These are phyloP conservation scores for Suillia variegata DNA, from an alignment of 2,888 invertebrate species.

Conservation along the genomic window DNA sequence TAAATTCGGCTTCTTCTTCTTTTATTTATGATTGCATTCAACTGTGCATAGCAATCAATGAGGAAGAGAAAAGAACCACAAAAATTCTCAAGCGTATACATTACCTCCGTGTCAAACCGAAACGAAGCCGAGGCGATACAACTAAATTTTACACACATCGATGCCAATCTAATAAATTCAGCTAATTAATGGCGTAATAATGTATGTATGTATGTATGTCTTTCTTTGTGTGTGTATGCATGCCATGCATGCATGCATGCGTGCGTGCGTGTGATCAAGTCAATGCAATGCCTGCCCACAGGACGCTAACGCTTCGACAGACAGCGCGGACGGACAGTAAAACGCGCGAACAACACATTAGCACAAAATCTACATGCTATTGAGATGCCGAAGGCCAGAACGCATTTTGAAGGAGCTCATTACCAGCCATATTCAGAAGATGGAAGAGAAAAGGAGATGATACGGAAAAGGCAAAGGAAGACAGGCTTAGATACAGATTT, in stretches of 20 bases:
- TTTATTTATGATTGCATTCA: too few species aligned
- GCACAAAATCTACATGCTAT: constrained; percentile 54
- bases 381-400: constrained; percentile 41
- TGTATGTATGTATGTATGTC: constrained; percentile 41
- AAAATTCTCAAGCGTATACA: constrained; percentile 51
- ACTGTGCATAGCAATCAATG: too few species aligned
- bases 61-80: constrained; percentile 35
- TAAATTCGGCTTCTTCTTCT: too few species aligned
- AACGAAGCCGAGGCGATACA: background rate
- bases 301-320: background rate
- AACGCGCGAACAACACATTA: constrained; percentile 42
- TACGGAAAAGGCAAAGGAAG: background rate
- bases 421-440: constrained; percentile 22
- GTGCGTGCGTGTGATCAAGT: background rate
- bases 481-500: constrained; percentile 57
- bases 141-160: constrained; percentile 21
- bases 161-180: constrained; percentile 60
- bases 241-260: constrained; percentile 6
- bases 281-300: too few species aligned
- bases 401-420: constrained; percentile 25
- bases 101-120: background rate
- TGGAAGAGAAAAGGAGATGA: constrained; percentile 1
- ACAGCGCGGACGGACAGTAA: constrained; percentile 10
- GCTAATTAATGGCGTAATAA: constrained; percentile 60
- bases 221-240: constrained; percentile 7